Evolutionary conservation across 2,888 invertebrate species (phyloP), one percentile per base, ranked within the genome.

Genomic region (Arrhopalites spinosus): DNA sequence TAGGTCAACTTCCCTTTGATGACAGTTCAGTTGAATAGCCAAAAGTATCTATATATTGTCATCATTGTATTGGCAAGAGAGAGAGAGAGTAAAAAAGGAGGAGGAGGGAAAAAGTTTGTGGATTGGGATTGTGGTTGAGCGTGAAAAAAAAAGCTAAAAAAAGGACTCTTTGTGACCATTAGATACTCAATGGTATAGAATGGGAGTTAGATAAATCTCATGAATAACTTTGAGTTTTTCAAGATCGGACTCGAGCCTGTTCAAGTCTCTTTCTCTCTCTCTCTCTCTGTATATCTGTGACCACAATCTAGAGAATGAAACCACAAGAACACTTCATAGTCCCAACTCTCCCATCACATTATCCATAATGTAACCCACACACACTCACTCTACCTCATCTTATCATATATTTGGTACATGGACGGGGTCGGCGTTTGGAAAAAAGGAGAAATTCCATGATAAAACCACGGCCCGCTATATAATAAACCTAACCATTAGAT

Each of bases 121-220:
- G 59, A 47, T 45, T 61, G 61, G 23, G 13, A 27, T 20, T 47
- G 68, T 25, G 27, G 68, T 27, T 53, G 15, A 11, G 56, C 30
- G 59, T 20, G 71, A 5, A 13, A n/a, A 23, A 71, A 47, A 36
- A 67, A 30, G 29, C 50, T 68, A 25, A 63, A 71, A 59, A 59
- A 53, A 64, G 72, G 45, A 29, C 50, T 50, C 68, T 68, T 50
- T 74, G 68, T 63, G 69, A 36, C 75, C 69, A 73, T 73, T 73
- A 73, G 56, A 66, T 53, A 75, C 29, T 75, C 61, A 75, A 64
- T 70, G 63, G 69, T 50, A 69, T 61, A 59, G 74, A 70, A 63
- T 61, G 59, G 63, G 61, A 75, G 70, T 63, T 75, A 68, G 75
- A 75, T 74, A 74, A 69, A 75, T 70, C 70, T 75, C 75, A 75